These are phyloP conservation scores for Protosalanx chinensis DNA, from an alignment of 2,797 vertebrate genomes.

Conservation along the genomic window DNA sequence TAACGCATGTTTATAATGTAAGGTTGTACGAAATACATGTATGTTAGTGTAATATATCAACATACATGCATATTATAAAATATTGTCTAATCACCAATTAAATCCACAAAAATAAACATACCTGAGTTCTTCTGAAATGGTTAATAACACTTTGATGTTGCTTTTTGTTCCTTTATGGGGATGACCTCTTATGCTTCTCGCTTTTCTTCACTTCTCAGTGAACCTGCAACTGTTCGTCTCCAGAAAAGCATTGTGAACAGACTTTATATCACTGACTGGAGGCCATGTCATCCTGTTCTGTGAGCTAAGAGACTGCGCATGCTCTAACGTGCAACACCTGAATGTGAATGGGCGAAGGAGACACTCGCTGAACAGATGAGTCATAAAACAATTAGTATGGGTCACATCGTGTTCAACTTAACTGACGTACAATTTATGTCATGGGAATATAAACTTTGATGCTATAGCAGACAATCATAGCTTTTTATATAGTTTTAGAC, in stretches of 20 bases:
- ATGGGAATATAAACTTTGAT: neutral
- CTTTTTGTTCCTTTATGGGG: constrained; percentile 11
- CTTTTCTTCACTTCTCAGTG: constrained; percentile 17
- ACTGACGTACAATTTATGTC: neutral
- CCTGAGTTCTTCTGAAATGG: constrained; percentile 24
- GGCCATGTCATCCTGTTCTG: constrained; percentile 69
- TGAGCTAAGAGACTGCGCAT: constrained; percentile 23
- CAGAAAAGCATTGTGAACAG: constrained; percentile 51
- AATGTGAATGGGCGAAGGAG: constrained; percentile 69
- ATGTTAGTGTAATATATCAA: too few species aligned
- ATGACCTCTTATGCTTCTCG: constrained; percentile 12
- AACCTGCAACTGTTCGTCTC: constrained; percentile 57
- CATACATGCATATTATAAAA: neutral
- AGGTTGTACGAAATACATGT: too few species aligned
- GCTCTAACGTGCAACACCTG: constrained; percentile 51
- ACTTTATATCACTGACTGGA: constrained; percentile 80
- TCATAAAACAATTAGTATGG: constrained; percentile 27
- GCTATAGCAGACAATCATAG: neutral
- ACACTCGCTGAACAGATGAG: constrained; percentile 14
- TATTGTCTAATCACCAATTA: neutral
- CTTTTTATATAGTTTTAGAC: too few species aligned
- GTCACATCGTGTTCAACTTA: neutral
- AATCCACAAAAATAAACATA: constrained; percentile 12
- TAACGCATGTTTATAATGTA: too few species aligned
- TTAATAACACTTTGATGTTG: constrained; percentile 15